These are phyloP conservation scores for Baryphthengus martii DNA, from an alignment of 2,113 vertebrate species.

Conservation along the genomic window DNA sequence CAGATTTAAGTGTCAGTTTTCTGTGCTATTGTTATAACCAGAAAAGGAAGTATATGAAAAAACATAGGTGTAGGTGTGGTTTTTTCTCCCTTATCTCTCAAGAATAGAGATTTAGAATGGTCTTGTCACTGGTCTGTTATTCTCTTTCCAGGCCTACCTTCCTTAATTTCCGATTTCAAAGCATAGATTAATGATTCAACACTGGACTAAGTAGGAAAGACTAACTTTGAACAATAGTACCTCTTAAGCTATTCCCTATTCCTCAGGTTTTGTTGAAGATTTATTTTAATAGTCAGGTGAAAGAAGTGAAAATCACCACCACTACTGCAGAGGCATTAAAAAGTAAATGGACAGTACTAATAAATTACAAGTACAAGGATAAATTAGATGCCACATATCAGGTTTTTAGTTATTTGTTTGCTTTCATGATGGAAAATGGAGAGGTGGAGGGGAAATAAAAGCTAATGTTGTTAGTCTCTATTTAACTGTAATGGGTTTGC, in stretches of 20 bases:
- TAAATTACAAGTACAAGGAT: constrained; percentile 49
- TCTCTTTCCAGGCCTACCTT: background rate
- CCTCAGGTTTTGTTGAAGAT: constrained; percentile 35
- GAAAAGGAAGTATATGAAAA: constrained; percentile 50
- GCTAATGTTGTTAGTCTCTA: background rate
- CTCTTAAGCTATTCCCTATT: background rate
- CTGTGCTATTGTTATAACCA: constrained; percentile 65
- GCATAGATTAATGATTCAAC: background rate
- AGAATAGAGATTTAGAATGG: constrained; percentile 36
- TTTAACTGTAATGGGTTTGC: constrained; percentile 43
- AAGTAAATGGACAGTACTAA: constrained; percentile 43
- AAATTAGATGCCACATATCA: constrained; percentile 43
- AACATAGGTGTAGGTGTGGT: background rate
- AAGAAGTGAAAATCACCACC: background rate
- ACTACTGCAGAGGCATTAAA: constrained; percentile 11
- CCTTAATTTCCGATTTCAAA: constrained; percentile 2
- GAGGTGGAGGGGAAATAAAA: background rate
- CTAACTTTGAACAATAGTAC: background rate
- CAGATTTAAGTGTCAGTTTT: constrained; percentile 67
- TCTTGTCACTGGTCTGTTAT: background rate
- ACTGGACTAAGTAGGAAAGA: background rate
- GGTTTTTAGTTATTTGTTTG: background rate
- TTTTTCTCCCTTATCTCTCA: background rate
- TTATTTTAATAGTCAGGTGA: constrained; percentile 43
- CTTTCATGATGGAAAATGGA: background rate